A percentile compares a stretch with the other conserved stretches of the same genome.
Evolutionary conservation across 2,797 vertebrate genomes (phyloP).

Genomic region (Melanotaenia pygmaea): DNA sequence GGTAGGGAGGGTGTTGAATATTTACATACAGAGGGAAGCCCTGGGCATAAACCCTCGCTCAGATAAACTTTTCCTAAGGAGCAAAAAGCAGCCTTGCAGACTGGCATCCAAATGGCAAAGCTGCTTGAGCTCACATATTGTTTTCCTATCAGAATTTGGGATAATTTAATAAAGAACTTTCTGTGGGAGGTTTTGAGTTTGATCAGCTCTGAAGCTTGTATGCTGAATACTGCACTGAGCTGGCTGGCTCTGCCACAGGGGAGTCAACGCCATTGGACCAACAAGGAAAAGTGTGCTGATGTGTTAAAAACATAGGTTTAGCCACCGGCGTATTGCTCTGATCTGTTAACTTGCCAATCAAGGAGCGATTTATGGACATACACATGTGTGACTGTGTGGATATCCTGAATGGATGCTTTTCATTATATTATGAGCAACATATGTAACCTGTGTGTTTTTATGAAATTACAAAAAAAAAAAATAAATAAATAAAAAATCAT

Average conservation of each 20-base stretch:
- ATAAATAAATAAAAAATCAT: not conserved
- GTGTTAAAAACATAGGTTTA: conserved; percentile 51
- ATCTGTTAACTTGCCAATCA: conserved; percentile 51
- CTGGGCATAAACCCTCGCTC: conserved; percentile 23
- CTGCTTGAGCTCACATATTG: conserved; percentile 36
- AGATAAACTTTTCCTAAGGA: conserved; percentile 27
- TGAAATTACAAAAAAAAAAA: too few species aligned
- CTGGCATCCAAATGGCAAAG: conserved; percentile 23
- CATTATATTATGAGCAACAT: not conserved
- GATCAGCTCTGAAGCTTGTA: conserved; percentile 69
- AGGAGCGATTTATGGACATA: conserved; percentile 12
- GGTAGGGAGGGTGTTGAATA: conserved; percentile 18
- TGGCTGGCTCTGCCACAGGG: conserved; percentile 60
- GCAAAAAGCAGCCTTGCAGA: conserved; percentile 2
- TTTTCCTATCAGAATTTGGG: conserved; percentile 52
- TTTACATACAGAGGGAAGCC: conserved; percentile 34
- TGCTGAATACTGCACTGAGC: conserved; percentile 44
- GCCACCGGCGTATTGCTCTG: conserved; percentile 42
- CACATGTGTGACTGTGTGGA: too few species aligned
- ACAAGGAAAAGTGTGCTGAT: conserved; percentile 31
- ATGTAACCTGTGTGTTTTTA: not conserved
- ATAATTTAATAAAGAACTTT: conserved; percentile 60
- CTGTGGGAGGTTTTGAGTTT: conserved; percentile 68
- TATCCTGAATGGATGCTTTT: not conserved
- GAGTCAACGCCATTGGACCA: conserved; percentile 66